Base-by-base conservation (phyloP, 1,140 invertebrate genomes). In the Panagrolaimus sp. region DNA sequence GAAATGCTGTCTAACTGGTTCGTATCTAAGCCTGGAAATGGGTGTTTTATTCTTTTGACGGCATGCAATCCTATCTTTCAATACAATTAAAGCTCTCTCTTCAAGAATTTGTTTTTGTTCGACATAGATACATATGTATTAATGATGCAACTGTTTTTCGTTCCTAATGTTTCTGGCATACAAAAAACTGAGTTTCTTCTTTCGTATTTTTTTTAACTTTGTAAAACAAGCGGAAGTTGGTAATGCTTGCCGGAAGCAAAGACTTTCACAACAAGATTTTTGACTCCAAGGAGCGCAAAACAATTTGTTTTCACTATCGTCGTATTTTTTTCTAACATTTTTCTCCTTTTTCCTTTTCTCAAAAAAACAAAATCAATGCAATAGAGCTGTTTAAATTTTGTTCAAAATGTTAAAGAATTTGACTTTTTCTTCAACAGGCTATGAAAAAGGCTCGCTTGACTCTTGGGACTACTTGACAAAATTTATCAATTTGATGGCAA, bases 1-100 rank as follows among this genome's bases (percentile, higher is more conserved):
- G 90, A 90, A 79, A 80, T 44, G 14, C 91, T 89, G 71, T 89
- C 87, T 4, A 96, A 85, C 69, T 90, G 88, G 51, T 87, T 85
- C 2, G 92, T 91, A 14, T 92, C 92, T 85, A 92, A 96, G 63
- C 71, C 67, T 45, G 47, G 47, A 47, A 47, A 31, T 31, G 47
- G 61, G 20, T 53, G 42, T 69, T 20, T 38, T 71, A 51, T 44
- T 20, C 69, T 57, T 57, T 27, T 27, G 27, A 25, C 20, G 20
- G 27, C 51, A 57, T 57, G 51, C 51, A 57, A 57, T 57, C 20
- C 20, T 7, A 38, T 38, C 31, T 38, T 7, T 38, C 31, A 25
- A 27, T 27, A 25, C 51, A 57, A 57, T 57, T 57, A 57, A 57
- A 16, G 13, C 51, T 27, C 8, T 57, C 51, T 27, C 8, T 57